These are phyloP conservation scores for Prosapia bicincta DNA, from an alignment of 2,888 invertebrate species.

Conservation along the genomic window DNA sequence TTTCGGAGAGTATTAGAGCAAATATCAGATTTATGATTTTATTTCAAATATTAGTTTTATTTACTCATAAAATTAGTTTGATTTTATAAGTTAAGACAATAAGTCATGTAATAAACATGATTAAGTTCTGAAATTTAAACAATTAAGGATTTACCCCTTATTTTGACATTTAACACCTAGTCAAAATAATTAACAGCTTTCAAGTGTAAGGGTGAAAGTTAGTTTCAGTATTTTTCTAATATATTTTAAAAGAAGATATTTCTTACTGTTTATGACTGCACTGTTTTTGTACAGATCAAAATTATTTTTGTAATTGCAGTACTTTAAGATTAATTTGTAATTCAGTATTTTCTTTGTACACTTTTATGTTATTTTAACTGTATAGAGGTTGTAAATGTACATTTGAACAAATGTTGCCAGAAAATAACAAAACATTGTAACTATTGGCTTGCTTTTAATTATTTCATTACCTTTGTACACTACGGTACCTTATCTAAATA, in stretches of 20 bases:
- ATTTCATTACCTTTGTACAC: no score
- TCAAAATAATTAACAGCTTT: background rate
- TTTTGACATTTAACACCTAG: background rate
- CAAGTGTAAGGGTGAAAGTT: background rate
- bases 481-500: no score
- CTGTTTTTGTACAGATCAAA: background rate
- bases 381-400: background rate
- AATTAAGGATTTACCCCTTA: no score
- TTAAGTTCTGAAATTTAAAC: background rate
- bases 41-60: no score
- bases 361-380: background rate
- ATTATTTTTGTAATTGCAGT: background rate
- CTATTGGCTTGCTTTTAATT: background rate
- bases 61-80: no score
- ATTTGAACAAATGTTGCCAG: constrained; percentile 1
- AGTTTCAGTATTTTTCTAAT: background rate
- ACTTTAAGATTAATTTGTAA: background rate
- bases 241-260: background rate
- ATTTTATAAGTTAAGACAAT: background rate
- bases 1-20: background rate
- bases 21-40: background rate
- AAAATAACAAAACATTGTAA: background rate
- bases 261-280: background rate
- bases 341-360: constrained; percentile 2
- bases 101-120: no score